These are phyloP conservation scores for Tupaia chinensis DNA, from an alignment of 2,113 vertebrate species.

Conservation along the genomic window DNA sequence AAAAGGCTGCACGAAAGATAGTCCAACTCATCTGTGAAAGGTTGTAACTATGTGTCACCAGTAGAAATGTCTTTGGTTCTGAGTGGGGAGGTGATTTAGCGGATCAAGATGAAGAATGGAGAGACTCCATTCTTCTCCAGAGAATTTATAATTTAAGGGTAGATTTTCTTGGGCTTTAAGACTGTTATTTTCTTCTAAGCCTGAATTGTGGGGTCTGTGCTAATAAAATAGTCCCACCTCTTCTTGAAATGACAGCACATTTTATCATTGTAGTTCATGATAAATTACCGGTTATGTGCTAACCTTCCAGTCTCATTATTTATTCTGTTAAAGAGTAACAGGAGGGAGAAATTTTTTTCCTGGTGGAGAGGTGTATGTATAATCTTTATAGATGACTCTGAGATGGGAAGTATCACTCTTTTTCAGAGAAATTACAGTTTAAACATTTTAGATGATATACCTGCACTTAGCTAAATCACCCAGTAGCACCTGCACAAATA, in stretches of 20 bases:
- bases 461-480: neutral
- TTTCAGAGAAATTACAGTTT: neutral
- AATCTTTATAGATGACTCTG: conserved; percentile 34
- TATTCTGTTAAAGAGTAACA: conserved; percentile 57
- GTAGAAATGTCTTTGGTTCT: neutral
- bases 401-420: neutral
- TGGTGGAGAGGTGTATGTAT: neutral
- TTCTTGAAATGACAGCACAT: conserved; percentile 59
- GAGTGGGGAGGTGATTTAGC: neutral
- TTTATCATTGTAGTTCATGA: neutral
- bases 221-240: conserved; percentile 13
- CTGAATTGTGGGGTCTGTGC: neutral
- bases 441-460: neutral
- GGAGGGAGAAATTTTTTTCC: neutral
- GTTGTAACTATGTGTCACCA: neutral
- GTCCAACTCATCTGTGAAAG: neutral
- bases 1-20: neutral
- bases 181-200: conserved; percentile 29
- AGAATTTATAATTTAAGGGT: conserved; percentile 11
- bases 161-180: neutral
- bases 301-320: conserved; percentile 32
- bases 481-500: too few species aligned
- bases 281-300: conserved; percentile 26
- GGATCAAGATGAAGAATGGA: neutral
- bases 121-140: neutral